Evolutionary conservation across 2,113 vertebrate species (phyloP), one percentile per base, ranked within the genome.

Genomic region (Bufo bufo): DNA sequence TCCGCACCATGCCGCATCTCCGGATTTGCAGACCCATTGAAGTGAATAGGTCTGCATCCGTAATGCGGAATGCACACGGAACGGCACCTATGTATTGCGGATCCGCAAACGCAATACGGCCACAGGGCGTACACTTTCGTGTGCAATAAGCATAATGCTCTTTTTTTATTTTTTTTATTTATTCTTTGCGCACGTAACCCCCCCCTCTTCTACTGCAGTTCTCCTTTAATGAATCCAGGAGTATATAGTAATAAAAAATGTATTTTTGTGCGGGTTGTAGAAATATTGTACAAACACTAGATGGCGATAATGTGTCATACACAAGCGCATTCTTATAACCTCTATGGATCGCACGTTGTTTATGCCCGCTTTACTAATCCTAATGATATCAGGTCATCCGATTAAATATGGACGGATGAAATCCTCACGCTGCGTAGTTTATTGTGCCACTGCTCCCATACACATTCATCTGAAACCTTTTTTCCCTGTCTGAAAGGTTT

Each of bases 381-480:
- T 16, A 59, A 59, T 16, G 11, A 10, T 80, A 43, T 59, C 56
- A 43, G 33, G 56, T 59, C 78, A 80, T 56, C 78, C 23, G 19
- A 59, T 23, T 80, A 45, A 43, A 58, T 80, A 43, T 80, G 54
- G 43, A 74, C 71, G 49, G 43, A 74, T 47, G 71, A 74, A 74
- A 74, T 47, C 17, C 71, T 47, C 71, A 33, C 43, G 63, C 63
- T 66, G 63, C 10, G 63, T 19, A 45, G 23, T 71, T 71, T 14
- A 71, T 43, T 71, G 69, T 43, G 33, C 71, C 19, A 74, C 17
- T 45, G 10, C 71, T 19, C 71, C 47, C 14, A 47, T 47, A 49
- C 45, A 47, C 71, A 47, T 74, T 11, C 33, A 74, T 74, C 43
- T 4, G 6, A 23, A 11, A 1, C 63, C 20, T 65, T 19, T 61